Evolutionary conservation across 2,888 invertebrate species (phyloP).

Genomic region (Micropterix aruncella): DNA sequence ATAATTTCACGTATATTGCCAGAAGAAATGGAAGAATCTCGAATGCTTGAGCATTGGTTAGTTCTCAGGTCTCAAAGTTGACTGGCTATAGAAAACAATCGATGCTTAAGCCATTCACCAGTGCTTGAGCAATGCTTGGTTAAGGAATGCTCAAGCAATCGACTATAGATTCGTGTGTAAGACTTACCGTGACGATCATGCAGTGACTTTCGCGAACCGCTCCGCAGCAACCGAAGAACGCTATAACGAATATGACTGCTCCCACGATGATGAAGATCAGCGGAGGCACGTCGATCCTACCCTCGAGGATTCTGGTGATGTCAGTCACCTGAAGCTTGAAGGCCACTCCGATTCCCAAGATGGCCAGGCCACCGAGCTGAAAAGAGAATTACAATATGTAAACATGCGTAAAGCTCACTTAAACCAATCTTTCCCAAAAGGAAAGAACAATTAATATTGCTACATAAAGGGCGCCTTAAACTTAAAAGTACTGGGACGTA

Average conservation of each 20-base stretch:
- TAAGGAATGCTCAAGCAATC: too few species aligned
- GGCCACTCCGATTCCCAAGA: constrained; percentile 51
- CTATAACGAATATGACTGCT: constrained; percentile 59
- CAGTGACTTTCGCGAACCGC: constrained; percentile 80
- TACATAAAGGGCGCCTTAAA: neutral
- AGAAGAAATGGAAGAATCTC: too few species aligned
- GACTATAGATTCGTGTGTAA: too few species aligned
- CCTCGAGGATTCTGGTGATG: constrained; percentile 29
- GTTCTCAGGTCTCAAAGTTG: too few species aligned
- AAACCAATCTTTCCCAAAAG: too few species aligned
- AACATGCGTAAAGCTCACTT: too few species aligned
- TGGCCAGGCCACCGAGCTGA: constrained; percentile 56
- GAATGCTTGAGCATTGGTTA: too few species aligned
- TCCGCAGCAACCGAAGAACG: constrained; percentile 85
- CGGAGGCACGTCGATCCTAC: constrained; percentile 39
- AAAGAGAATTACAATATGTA: constrained; percentile 17
- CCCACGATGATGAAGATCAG: constrained; percentile 54
- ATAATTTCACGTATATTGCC: too few species aligned
- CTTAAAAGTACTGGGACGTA: too few species aligned
- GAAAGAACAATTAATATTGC: neutral
- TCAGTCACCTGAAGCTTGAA: constrained; percentile 44
- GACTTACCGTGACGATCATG: constrained; percentile 74
- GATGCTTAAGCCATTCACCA: too few species aligned
- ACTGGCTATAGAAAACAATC: too few species aligned
- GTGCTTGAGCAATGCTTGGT: too few species aligned